These are phyloP conservation scores for Bergia puertoricense DNA, from an alignment of 92 coral and sea anemone species.

Conservation along the genomic window DNA sequence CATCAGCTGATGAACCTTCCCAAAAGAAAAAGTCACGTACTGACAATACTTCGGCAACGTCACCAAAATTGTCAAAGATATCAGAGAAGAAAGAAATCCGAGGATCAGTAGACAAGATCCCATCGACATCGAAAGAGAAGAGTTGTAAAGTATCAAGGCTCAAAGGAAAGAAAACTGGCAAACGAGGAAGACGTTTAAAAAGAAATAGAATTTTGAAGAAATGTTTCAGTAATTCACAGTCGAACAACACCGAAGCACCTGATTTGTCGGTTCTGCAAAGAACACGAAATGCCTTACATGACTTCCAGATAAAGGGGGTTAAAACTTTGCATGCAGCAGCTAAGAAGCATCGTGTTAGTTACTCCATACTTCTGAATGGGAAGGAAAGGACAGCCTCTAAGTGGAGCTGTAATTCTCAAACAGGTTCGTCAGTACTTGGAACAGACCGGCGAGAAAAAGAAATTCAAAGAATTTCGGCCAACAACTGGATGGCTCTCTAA, in stretches of 20 bases:
- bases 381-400: conserved; percentile 3
- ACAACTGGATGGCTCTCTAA: not conserved
- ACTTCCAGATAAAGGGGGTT: not conserved
- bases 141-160: not conserved
- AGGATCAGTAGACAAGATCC: not conserved
- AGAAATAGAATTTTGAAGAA: not conserved
- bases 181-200: not conserved
- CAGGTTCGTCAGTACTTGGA: conserved; percentile 6
- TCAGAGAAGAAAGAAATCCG: not conserved
- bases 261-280: conserved; percentile 1
- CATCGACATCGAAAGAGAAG: not conserved
- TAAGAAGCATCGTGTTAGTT: not conserved
- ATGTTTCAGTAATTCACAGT: not conserved
- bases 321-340: conserved; percentile 9
- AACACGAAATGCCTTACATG: not conserved
- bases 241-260: not conserved
- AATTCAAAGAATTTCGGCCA: conserved; percentile 2
- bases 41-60: not conserved
- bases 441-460: conserved; percentile 11
- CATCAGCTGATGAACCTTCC: not conserved
- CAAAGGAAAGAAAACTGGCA: not conserved
- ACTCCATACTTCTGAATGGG: conserved; percentile 10
- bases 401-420: not conserved
- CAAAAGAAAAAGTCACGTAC: not conserved
- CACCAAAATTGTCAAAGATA: not conserved